These are phyloP conservation scores for Sarcophilus harrisii DNA, from an alignment of 2,797 vertebrate genomes.

Conservation along the genomic window DNA sequence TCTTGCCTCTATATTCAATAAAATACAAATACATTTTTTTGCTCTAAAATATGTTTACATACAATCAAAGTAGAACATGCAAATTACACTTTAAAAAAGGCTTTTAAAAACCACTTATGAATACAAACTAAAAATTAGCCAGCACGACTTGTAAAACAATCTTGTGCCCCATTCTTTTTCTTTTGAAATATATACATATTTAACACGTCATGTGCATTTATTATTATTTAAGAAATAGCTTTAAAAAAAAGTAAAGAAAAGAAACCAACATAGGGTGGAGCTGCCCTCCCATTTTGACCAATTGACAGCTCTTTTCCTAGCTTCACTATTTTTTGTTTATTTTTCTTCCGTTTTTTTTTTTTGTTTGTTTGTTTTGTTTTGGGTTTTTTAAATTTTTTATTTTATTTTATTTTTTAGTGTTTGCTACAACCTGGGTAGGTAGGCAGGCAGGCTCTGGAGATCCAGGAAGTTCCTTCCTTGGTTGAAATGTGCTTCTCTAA, in stretches of 20 bases:
- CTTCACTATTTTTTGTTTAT: not conserved
- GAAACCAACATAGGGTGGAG: slow-evolving; percentile 83
- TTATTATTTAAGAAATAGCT: slow-evolving; percentile 90
- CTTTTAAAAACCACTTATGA: slow-evolving; percentile 98
- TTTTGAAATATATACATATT: slow-evolving; percentile 92
- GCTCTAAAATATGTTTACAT: slow-evolving; percentile 99
- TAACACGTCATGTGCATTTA: slow-evolving; percentile 90
- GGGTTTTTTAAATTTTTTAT: not conserved
- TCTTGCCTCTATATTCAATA: slow-evolving; percentile 97
- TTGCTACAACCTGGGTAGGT: slow-evolving; percentile 81
- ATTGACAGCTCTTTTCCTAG: slow-evolving; percentile 82
- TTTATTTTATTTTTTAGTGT: slow-evolving; percentile 79
- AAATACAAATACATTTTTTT: slow-evolving; percentile 98
- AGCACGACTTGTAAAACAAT: slow-evolving; percentile 92
- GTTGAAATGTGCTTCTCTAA: slow-evolving; percentile 87
- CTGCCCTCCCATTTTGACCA: slow-evolving; percentile 82
- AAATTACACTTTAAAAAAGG: slow-evolving; percentile 98
- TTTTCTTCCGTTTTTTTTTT: slow-evolving; percentile 52
- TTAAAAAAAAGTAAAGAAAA: slow-evolving; percentile 87
- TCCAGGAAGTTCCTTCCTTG: slow-evolving; percentile 81
- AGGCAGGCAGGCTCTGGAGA: slow-evolving; percentile 77
- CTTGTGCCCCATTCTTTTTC: slow-evolving; percentile 89
- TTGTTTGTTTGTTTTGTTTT: slow-evolving; percentile 62
- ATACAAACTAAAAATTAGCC: slow-evolving; percentile 99
- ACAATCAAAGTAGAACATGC: slow-evolving; percentile 99